Percentiles rank a stretch among this genome's conserved stretches.
These are phyloP conservation scores for Gymnothorax javanicus DNA, from an alignment of 2,797 vertebrate species.

Conservation along the genomic window DNA sequence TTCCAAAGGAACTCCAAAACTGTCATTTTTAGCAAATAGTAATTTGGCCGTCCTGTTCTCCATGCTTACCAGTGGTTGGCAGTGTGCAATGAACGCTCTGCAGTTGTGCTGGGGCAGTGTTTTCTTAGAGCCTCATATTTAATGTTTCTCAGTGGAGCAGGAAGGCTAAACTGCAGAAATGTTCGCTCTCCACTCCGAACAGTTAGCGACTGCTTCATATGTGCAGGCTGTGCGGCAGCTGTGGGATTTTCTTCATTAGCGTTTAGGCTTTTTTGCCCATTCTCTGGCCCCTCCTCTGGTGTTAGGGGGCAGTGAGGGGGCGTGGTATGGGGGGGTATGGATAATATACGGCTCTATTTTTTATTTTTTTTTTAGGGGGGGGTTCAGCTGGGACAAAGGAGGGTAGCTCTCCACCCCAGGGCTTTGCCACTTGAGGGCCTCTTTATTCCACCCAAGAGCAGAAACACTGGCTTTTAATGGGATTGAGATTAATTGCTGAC, in stretches of 20 bases:
- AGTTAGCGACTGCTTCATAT: neutral
- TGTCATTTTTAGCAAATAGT: no score
- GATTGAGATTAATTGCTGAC: slow-evolving; percentile 82
- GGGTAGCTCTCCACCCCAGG: slow-evolving; percentile 12
- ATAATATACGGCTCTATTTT: slow-evolving; percentile 8
- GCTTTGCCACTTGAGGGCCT: slow-evolving; percentile 57
- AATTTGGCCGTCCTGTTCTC: no score
- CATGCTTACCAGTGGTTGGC: no score
- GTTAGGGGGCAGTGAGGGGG: slow-evolving; percentile 23
- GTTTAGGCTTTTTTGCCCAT: slow-evolving; percentile 52
- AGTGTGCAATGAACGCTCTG: no score
- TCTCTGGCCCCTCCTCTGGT: slow-evolving; percentile 67
- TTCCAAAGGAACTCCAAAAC: no score
- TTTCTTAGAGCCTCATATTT: no score
- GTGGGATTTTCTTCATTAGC: slow-evolving; percentile 62
- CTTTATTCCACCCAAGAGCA: slow-evolving; percentile 65
- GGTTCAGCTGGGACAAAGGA: neutral
- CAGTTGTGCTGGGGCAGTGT: no score
- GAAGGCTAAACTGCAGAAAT: no score
- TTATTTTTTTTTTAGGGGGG: slow-evolving; percentile 16
- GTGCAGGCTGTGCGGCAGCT: slow-evolving; percentile 62
- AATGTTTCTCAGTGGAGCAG: no score
- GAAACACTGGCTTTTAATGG: slow-evolving; percentile 71
- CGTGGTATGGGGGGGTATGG: slow-evolving; percentile 38
- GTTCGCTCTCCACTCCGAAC: no score